These are phyloP conservation scores for Zalophus californianus DNA, from an alignment of 2,797 vertebrate species.

Conservation along the genomic window DNA sequence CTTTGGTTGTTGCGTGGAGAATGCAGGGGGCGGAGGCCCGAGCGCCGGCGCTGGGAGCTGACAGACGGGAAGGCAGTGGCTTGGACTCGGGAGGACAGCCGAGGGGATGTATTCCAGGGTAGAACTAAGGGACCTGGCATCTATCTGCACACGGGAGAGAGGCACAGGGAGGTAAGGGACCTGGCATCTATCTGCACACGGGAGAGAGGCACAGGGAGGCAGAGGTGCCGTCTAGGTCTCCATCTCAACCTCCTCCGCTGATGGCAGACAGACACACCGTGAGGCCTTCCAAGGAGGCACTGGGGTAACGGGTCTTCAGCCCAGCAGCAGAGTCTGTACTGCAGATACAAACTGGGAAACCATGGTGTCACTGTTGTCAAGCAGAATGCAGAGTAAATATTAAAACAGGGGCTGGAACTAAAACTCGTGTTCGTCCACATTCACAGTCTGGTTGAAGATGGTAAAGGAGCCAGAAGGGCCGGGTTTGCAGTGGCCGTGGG, in stretches of 20 bases:
- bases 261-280: background rate
- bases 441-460: no score
- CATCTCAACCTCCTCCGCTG: background rate
- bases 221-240: background rate
- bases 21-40: rapidly evolving
- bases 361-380: background rate
- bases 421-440: background rate
- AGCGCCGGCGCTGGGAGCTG: no score
- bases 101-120: rapidly evolving
- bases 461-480: background rate
- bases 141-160: rapidly evolving
- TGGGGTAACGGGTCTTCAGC: no score
- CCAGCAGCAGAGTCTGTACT: background rate
- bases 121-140: background rate
- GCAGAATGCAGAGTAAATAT: background rate
- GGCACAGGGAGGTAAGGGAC: background rate
- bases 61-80: background rate
- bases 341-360: background rate
- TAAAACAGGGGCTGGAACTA: background rate
- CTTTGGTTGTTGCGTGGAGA: background rate
- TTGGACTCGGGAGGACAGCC: background rate
- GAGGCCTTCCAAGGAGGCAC: no score
- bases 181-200: rapidly evolving
- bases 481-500: rapidly evolving
- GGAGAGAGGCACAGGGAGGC: background rate